Percentiles rank a stretch among this genome's conserved stretches.
Evolutionary conservation across 2,888 invertebrate genomes (phyloP).

Genomic region (Drosophila borborema): DNA sequence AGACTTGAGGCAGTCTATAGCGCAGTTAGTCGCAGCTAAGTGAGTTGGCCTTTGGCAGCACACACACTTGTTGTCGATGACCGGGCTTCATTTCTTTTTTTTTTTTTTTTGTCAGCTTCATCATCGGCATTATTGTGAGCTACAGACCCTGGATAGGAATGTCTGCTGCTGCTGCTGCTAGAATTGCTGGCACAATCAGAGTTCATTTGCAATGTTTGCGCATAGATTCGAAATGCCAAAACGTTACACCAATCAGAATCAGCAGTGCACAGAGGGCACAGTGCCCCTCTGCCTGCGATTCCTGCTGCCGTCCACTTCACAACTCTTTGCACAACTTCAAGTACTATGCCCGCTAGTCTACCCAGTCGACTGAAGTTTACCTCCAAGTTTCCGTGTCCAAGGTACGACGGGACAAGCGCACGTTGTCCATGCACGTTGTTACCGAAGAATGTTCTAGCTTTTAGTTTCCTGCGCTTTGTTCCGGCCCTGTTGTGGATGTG

Average conservation of each 20-base stretch:
- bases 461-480: conserved; percentile 52
- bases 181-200: conserved; percentile 62
- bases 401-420: conserved; percentile 3
- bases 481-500: conserved; percentile 29
- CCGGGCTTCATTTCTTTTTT: background rate
- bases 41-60: conserved; percentile 5
- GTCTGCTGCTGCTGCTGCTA: conserved; percentile 1
- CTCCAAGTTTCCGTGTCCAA: conserved; percentile 27
- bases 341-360: background rate
- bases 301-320: conserved; percentile 1
- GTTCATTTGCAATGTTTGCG: conserved; percentile 71
- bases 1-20: background rate
- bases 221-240: conserved; percentile 62
- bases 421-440: conserved; percentile 2
- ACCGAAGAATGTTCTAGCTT: conserved; percentile 13
- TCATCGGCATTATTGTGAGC: conserved; percentile 29
- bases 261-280: conserved; percentile 1
- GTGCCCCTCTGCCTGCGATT: background rate
- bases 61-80: conserved; percentile 9
- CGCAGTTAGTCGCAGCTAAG: conserved; percentile 2
- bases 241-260: conserved; percentile 51
- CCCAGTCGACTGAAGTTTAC: conserved; percentile 42
- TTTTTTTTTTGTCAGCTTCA: background rate
- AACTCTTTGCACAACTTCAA: conserved; percentile 37
- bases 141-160: conserved; percentile 16